Evolutionary conservation across 2,797 vertebrate species (phyloP), one percentile per base, ranked within the genome.

Genomic region (Leuciscus waleckii): DNA sequence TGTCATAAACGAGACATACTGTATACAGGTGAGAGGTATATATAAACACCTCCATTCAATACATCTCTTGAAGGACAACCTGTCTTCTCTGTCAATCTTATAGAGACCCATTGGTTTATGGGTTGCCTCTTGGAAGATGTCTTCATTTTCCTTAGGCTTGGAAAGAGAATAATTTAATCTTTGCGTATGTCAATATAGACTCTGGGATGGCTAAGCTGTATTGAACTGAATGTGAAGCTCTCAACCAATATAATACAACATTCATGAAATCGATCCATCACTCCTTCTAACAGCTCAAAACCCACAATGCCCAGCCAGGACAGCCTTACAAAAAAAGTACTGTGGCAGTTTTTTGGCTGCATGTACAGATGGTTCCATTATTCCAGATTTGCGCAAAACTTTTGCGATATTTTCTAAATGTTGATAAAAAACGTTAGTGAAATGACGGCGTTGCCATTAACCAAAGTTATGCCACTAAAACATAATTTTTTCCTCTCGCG

Each of bases 201-300:
- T 26, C 68, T 61, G 37, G n/a, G 41, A 65, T 39, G 56, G 70
- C 21, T 49, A 35, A 56, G 78, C 26, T 80, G 63, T 68, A 51
- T 49, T 68, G 41, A 80, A 67, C 13, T 51, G 43, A 74, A 73
- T 49, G 56, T 75, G 70, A 83, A n/a, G 70, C 26, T 63, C 69
- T 61, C 51, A 61, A 63, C 13, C 68, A 74, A 79, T 63, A 79
- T 79, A 68, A 80, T 68, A 37, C 63, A 80, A 17, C 21, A 68
- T 67, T 46, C 41, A 46, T 79, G 77, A 68, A 80, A 80, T 80
- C 61, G 51, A 67, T 80, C 21, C 3, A 68, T 51, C 41, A 51
- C 10, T 68, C 10, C n/a, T 43, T 79, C 39, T 43, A 79, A 65
- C 39, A 43, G 77, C 32, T 65, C 32, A 77, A 77, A 77, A 39